Base-by-base conservation (phyloP, 2,113 vertebrate genomes). In the Prietella phreatophila region DNA sequence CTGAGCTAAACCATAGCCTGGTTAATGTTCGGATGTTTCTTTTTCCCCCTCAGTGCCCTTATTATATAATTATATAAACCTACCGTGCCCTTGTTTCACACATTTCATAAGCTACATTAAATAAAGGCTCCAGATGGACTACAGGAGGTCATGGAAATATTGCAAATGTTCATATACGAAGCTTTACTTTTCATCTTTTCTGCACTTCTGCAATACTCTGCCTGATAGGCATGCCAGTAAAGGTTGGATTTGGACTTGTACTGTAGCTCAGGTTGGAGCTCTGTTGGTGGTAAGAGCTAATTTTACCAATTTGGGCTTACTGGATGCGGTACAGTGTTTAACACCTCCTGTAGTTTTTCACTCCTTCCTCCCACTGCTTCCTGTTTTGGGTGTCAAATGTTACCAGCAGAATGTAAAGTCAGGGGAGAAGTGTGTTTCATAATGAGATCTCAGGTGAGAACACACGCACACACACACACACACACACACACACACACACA, bases 361-460 rank as follows among this genome's bases (percentile, higher is more conserved):
- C 27, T 30, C 63, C 79, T 17, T 58, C 25, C 53, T 58, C 47
- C 60, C 4, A 19, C 7, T 7, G 50, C 86, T 82, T 71, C 25
- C 58, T 61, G 82, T 83, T 87, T 63, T 60, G 39, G 58, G 71
- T 88, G 87, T 88, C 82, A 79, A 78, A 84, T 65, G 87, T 84
- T 73, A 84, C 56, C 14, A 22, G 13, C 71, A 30, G 65, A 33
- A 58, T 82, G 73, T 60, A 20, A 78, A 83, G 80, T 73, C 65
- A 36, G 20, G 47, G 60, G 33, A 53, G 39, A 63, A 56, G 22
- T 73, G 65, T 61, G 79, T 75, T 83, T 42, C 56, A 55, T 83
- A 84, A 78, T 78, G 81, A 83, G 80, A 78, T 83, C 56, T 63
- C 69, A 65, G n/a, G 56, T 83, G 71, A 73, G 60, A 73, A 76